Conservation (phyloP, 2,797 vertebrate genomes). For the Chaenodraco wilsoni region DNA sequence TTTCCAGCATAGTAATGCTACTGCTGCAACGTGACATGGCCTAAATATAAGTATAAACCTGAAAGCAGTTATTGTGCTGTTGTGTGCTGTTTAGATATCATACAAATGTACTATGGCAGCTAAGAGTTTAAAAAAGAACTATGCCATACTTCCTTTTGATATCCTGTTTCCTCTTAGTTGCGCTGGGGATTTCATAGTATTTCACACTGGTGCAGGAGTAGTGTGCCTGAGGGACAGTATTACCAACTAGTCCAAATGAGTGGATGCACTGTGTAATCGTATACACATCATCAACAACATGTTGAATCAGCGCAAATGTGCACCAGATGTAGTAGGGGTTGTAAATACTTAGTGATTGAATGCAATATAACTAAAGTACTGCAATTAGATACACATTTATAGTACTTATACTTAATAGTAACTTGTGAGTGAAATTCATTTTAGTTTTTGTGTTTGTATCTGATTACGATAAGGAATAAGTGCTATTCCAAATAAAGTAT, state of each 20-base stretch:
- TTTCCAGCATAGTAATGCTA: conserved; percentile 8
- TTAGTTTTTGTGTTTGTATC: no score
- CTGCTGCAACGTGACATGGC: neutral
- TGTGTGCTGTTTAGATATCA: neutral
- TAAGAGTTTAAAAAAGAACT: conserved; percentile 19
- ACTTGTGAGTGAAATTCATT: no score
- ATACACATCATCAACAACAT: conserved; percentile 33
- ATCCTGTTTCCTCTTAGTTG: conserved; percentile 53
- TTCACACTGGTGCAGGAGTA: conserved; percentile 46
- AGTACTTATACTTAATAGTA: no score
- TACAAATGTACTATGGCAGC: neutral
- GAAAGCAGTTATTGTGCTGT: conserved; percentile 5
- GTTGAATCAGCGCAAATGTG: conserved; percentile 22
- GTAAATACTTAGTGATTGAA: no score
- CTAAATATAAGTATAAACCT: neutral
- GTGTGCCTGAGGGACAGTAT: conserved; percentile 39
- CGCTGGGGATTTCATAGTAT: conserved; percentile 48
- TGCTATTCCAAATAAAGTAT: neutral
- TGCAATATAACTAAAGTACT: no score
- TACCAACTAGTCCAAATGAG: conserved; percentile 36
- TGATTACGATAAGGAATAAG: no score
- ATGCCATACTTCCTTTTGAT: conserved; percentile 52
- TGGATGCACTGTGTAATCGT: conserved; percentile 27
- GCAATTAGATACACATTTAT: no score
- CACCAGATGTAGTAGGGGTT: neutral